Conservation (phyloP, 2,888 invertebrate genomes). For the Coleophora deauratella region DNA sequence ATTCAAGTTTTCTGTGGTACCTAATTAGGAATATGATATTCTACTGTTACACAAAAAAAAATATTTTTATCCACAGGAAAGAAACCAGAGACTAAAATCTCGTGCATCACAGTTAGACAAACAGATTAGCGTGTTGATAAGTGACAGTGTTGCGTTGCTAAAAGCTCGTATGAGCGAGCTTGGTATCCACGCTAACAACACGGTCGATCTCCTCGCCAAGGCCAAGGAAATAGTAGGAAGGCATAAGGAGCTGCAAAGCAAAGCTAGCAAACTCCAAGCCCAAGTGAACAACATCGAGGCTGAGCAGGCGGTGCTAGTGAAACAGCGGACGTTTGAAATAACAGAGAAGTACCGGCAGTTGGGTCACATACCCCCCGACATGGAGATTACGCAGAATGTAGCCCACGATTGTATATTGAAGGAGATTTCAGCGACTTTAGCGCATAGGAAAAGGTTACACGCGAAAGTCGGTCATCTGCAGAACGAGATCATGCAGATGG, state of each 20-base stretch:
- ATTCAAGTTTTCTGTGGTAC: no score
- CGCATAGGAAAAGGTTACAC: slow-evolving; percentile 88
- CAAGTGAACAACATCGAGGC: slow-evolving; percentile 83
- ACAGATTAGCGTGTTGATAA: slow-evolving; percentile 92
- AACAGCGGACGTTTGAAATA: slow-evolving; percentile 83
- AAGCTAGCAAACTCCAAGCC: slow-evolving; percentile 88
- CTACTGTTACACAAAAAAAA: background rate
- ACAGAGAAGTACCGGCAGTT: slow-evolving; percentile 79
- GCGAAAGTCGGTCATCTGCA: slow-evolving; percentile 86
- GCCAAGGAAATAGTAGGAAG: slow-evolving; percentile 94
- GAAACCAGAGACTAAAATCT: slow-evolving; percentile 86
- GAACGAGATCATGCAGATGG: slow-evolving; percentile 83
- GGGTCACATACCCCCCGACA: slow-evolving; percentile 68
- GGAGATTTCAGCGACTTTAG: slow-evolving; percentile 89
- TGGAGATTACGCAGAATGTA: slow-evolving; percentile 77
- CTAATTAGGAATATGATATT: no score
- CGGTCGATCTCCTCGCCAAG: slow-evolving; percentile 87
- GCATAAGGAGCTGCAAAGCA: slow-evolving; percentile 93
- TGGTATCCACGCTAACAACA: slow-evolving; percentile 89
- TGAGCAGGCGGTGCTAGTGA: slow-evolving; percentile 82
- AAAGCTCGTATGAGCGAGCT: slow-evolving; percentile 94
- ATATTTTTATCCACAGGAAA: slow-evolving; percentile 65
- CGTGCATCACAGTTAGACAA: slow-evolving; percentile 93
- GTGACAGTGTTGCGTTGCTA: slow-evolving; percentile 91
- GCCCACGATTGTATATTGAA: slow-evolving; percentile 88